phyloP scores from a whole-genome alignment of 2,888 invertebrate species.

The Xestia xanthographa region DNA sequence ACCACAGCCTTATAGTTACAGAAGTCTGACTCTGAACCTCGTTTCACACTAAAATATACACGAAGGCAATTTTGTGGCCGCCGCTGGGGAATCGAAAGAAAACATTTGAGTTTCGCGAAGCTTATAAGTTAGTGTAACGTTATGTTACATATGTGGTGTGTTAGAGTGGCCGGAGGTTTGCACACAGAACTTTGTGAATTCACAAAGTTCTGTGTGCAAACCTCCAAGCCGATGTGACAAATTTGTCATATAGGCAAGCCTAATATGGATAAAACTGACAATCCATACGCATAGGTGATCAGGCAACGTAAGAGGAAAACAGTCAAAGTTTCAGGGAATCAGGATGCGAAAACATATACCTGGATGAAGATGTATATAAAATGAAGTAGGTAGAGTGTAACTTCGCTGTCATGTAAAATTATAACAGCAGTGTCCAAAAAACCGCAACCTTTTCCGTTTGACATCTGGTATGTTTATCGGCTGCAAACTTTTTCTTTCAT shows the following conservation, averaged over 20 bases:
- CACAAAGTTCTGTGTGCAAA: too few relatives aligned
- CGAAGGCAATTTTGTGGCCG: slow-evolving; percentile 64
- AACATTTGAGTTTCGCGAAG: slow-evolving; percentile 60
- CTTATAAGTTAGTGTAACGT: slow-evolving; percentile 39
- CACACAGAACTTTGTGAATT: neutral
- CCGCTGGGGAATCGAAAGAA: slow-evolving; percentile 68
- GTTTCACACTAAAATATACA: slow-evolving; percentile 69
- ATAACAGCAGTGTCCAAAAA: neutral
- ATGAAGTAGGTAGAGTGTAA: neutral
- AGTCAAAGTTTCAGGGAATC: neutral
- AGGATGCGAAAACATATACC: neutral
- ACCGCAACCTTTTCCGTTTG: neutral
- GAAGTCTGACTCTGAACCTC: slow-evolving; percentile 40
- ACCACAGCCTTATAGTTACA: slow-evolving; percentile 3
- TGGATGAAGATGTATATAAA: neutral
- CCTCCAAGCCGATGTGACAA: too few relatives aligned
- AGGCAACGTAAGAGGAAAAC: neutral
- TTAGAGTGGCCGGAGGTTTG: slow-evolving; percentile 4
- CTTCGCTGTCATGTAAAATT: too few relatives aligned
- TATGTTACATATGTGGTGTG: slow-evolving; percentile 31
- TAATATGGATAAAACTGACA: neutral
- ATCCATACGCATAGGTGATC: neutral
- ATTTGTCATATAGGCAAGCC: neutral
- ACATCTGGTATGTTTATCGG: neutral
- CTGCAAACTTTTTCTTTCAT: neutral